Evolutionary conservation across 1,140 invertebrate species (phyloP).

Genomic region (Habropoda laboriosa): DNA sequence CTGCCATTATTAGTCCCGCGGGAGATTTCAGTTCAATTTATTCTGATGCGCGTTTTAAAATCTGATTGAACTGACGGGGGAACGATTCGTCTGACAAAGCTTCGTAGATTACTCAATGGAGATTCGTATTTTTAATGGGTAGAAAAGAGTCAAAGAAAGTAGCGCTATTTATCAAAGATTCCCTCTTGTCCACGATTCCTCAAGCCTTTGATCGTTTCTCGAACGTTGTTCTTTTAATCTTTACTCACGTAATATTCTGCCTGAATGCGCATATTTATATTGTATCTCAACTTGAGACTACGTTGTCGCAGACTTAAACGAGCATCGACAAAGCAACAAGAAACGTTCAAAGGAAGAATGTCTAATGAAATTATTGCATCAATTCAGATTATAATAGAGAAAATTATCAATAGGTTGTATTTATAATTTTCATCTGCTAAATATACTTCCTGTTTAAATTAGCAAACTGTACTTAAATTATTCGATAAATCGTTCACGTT

Average conservation of each 20-base stretch:
- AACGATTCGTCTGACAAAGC: conserved; percentile 13
- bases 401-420: not conserved
- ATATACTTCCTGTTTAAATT: too few relatives aligned
- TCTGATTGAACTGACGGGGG: conserved; percentile 36
- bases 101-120: conserved; percentile 10
- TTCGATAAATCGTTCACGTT: too few relatives aligned
- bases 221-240: conserved; percentile 29
- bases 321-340: not conserved
- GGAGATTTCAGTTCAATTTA: conserved; percentile 45
- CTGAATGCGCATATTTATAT: not conserved
- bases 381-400: too few relatives aligned
- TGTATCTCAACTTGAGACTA: not conserved
- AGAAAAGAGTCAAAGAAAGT: not conserved
- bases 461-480: too few relatives aligned
- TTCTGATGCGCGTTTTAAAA: conserved; percentile 42
- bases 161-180: conserved; percentile 11
- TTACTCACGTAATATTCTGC: not conserved
- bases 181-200: not conserved
- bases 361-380: not conserved
- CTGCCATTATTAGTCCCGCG: conserved; percentile 43
- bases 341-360: not conserved
- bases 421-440: too few relatives aligned
- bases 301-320: not conserved
- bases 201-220: not conserved
- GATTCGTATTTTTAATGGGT: conserved; percentile 29